These are phyloP conservation scores for Pseudochromis fuscus DNA, from an alignment of 2,797 vertebrate genomes.

Conservation along the genomic window DNA sequence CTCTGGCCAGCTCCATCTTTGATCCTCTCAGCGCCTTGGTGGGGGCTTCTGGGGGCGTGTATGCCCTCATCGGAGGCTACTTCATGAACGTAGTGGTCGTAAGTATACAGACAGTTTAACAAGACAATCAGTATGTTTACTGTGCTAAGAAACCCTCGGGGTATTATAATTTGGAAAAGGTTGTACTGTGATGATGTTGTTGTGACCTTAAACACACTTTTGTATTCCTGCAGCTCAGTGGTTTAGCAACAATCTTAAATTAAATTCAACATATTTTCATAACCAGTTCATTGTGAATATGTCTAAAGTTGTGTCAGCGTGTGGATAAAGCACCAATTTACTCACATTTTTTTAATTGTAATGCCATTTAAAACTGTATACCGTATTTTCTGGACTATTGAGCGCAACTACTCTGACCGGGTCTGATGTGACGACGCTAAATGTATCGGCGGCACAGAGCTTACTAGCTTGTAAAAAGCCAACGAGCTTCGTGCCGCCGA, in stretches of 20 bases:
- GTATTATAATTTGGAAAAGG: background rate
- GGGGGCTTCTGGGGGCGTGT: conserved; percentile 93
- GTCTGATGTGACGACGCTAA: too few relatives aligned
- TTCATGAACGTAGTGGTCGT: conserved; percentile 95
- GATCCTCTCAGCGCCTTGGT: conserved; percentile 89
- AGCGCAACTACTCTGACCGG: too few relatives aligned
- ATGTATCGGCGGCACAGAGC: too few relatives aligned
- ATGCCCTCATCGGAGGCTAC: conserved; percentile 92
- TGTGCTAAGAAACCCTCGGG: background rate
- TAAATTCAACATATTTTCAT: too few relatives aligned
- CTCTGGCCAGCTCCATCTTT: conserved; percentile 93
- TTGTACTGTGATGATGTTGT: background rate
- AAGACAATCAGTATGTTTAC: background rate
- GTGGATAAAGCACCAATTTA: too few relatives aligned
- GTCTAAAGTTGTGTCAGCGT: too few relatives aligned
- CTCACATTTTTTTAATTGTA: too few relatives aligned
- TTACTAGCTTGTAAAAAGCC: too few relatives aligned
- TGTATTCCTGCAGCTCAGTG: background rate
- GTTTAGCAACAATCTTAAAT: background rate
- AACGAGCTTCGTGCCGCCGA: too few relatives aligned
- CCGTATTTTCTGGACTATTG: too few relatives aligned
- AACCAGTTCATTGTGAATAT: too few relatives aligned
- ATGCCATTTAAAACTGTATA: too few relatives aligned
- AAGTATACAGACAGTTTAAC: conserved; percentile 59
- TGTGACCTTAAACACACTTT: background rate